These are phyloP conservation scores for Austrolebias charrua DNA, from an alignment of 2,797 vertebrate genomes.

Conservation along the genomic window DNA sequence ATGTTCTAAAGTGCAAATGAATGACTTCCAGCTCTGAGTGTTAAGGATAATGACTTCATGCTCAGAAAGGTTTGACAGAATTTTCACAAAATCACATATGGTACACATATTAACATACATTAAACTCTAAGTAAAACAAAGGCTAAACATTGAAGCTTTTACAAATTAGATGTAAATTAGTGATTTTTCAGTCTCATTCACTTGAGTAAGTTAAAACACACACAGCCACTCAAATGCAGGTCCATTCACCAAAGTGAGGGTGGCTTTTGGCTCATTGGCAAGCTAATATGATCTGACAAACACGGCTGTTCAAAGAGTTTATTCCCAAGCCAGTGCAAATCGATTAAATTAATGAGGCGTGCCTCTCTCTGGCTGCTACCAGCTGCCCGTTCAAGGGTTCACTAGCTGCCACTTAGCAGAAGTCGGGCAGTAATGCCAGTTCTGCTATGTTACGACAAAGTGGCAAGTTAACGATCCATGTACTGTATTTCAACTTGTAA, in stretches of 20 bases:
- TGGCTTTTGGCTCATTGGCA: conserved; percentile 65
- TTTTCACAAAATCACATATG: conserved; percentile 4
- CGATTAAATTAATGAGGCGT: conserved; percentile 81
- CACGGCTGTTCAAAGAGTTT: conserved; percentile 81
- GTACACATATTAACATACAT: background rate
- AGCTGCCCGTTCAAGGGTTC: conserved; percentile 71
- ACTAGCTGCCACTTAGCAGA: conserved; percentile 73
- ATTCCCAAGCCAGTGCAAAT: conserved; percentile 77
- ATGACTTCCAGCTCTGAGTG: background rate
- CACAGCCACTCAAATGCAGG: conserved; percentile 19
- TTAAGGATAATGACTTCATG: conserved; percentile 4
- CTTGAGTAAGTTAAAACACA: conserved; percentile 2
- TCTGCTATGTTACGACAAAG: conserved; percentile 32
- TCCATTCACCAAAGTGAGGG: conserved; percentile 52
- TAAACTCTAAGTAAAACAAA: conserved; percentile 15
- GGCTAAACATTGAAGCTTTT: conserved; percentile 24
- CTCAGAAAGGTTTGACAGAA: conserved; percentile 15
- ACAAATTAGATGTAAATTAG: conserved; percentile 33
- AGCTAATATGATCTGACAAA: conserved; percentile 78
- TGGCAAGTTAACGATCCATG: background rate
- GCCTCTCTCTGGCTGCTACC: conserved; percentile 68
- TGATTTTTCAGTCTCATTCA: conserved; percentile 21
- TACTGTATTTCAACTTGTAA: conserved; percentile 3
- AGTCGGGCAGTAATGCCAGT: conserved; percentile 50
- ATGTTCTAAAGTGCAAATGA: conserved; percentile 9